Percentiles rank a stretch among this genome's conserved stretches.
Conservation (phyloP, 2,888 invertebrate species). For the Blastobasis adustella region DNA sequence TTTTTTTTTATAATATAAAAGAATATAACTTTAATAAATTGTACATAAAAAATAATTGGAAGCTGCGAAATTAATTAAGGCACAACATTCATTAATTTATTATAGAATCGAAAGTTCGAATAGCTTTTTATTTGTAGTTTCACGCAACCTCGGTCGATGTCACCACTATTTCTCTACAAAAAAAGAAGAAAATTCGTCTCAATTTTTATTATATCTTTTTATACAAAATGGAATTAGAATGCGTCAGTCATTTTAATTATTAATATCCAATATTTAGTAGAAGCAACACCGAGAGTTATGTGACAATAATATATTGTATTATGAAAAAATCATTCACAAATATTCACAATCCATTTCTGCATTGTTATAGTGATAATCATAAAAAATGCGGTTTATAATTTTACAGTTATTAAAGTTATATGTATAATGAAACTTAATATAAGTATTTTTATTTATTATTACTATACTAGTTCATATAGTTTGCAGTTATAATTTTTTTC, state of each 20-base stretch:
- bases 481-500: too few species aligned
- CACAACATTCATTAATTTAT: constrained; percentile 2
- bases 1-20: constrained; percentile 10
- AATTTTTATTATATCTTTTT: neutral
- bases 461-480: too few species aligned
- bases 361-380: neutral
- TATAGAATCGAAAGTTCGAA: neutral
- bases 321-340: neutral
- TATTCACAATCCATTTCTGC: neutral
- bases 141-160: constrained; percentile 32
- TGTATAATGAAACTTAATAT: too few species aligned
- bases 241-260: constrained; percentile 1
- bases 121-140: constrained; percentile 8
- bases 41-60: neutral
- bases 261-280: constrained; percentile 4
- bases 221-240: neutral
- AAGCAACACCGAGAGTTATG: neutral
- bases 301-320: neutral
- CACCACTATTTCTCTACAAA: constrained; percentile 37
- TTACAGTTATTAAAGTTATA: neutral
- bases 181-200: constrained; percentile 18
- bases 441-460: too few species aligned
- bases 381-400: neutral
- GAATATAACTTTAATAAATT: constrained; percentile 8
- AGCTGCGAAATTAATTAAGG: constrained; percentile 15